Base-by-base conservation (phyloP, 2,797 vertebrate species). In the Mareca strepera region DNA sequence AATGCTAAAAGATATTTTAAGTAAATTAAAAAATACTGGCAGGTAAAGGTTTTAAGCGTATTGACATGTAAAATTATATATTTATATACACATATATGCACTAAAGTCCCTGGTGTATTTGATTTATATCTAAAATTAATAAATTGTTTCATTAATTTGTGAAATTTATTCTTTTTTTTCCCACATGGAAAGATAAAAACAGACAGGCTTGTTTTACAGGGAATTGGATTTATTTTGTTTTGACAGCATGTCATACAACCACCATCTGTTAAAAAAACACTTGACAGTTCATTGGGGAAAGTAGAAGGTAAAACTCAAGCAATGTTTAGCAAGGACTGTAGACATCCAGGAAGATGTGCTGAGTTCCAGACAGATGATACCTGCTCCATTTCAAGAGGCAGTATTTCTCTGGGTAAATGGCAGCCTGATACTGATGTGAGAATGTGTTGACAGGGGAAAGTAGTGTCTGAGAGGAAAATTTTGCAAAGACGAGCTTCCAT, bases 161-260 rank as follows among this genome's bases (percentile, higher is more conserved):
- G 62, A 88, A 46, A 58, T 44, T 53, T 74, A 7, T 29, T 85
- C n/a, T 55, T 41, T 39, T 39, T 55, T 41, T 53, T 5, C 21
- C 29, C 63, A 64, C 39, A 17, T 80, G 35, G 59, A 85, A 90
- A 87, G 22, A 77, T 16, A 86, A 70, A 88, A 73, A 66, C 31
- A 82, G 66, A 41, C n/a, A 73, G 39, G 69, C 68, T 93, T 84
- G 9, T 82, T 88, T 93, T 76, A 22, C 46, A 84, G 68, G 63
- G 59, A 94, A 68, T 48, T 84, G n/a, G 29, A 90, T 93, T 87
- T 91, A 73, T 91, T 90, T 86, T 96, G 23, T 89, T 86, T 33
- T 69, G 89, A 90, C 84, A 93, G 60, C 26, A 60, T 90, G 80
- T 75, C 94, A 80, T 17, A 3, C 43, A 72, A 69, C 46, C 50